phyloP scores from a whole-genome alignment of 2,797 vertebrate genomes.

The Chelidonichthys spinosus region DNA sequence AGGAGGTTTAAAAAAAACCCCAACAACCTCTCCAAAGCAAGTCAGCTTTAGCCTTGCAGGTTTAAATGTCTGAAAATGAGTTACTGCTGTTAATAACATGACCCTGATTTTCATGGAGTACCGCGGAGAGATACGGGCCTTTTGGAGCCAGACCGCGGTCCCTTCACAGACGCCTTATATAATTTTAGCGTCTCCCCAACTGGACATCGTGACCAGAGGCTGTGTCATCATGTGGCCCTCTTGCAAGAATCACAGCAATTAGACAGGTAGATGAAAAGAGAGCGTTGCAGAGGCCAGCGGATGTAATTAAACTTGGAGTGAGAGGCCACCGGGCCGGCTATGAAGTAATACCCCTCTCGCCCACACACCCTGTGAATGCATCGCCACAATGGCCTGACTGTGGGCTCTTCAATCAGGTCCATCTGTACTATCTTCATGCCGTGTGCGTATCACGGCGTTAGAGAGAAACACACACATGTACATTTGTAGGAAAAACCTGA shows the following conservation, averaged over 20 bases:
- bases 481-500: neutral
- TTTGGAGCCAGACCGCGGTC: conserved; percentile 18
- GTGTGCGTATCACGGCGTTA: neutral
- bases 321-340: conserved; percentile 46
- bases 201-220: conserved; percentile 57
- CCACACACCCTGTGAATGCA: conserved; percentile 16
- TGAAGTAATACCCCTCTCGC: conserved; percentile 32
- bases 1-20: conserved; percentile 3
- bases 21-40: conserved; percentile 13
- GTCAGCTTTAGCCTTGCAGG: conserved; percentile 10
- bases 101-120: conserved; percentile 36
- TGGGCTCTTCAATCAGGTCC: conserved; percentile 10
- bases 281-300: conserved; percentile 44
- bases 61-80: conserved; percentile 51
- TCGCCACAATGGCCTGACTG: conserved; percentile 2
- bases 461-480: neutral
- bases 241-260: conserved; percentile 64
- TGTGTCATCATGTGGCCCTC: conserved; percentile 61
- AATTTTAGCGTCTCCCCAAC: conserved; percentile 57
- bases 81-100: conserved; percentile 48
- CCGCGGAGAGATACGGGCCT: conserved; percentile 31
- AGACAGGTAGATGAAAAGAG: conserved; percentile 70
- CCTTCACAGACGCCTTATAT: conserved; percentile 50
- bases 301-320: conserved; percentile 70
- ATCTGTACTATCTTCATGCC: neutral